Base-by-base conservation (phyloP, 2,113 vertebrate genomes). In the Gambusia affinis region DNA sequence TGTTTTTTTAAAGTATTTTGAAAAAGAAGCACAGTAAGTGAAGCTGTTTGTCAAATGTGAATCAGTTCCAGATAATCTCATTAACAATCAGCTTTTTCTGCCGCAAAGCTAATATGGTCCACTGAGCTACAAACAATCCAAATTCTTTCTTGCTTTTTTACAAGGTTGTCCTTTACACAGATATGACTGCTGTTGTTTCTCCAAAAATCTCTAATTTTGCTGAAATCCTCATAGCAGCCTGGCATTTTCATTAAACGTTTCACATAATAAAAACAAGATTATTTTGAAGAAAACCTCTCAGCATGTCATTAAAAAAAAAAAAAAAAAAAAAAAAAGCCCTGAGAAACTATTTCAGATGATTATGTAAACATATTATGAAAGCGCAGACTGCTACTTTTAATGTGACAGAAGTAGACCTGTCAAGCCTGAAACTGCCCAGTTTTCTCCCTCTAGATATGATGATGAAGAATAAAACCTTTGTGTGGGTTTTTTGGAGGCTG, bases 241-340 rank as follows among this genome's bases (percentile, higher is more conserved):
- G 70, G 63, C 60, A 61, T 73, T 84, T 82, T 60, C 19, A 78
- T 51, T 61, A 60, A 73, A 68, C 12, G 14, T 47, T 65, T 47
- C 37, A 19, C 24, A 27, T 39, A 65, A 28, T 19, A 64, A 54
- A 12, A 61, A 22, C 29, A 35, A 64, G 60, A 57, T 1, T 37
- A 64, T 37, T 4, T 70, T 62, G 17, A 54, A 1, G 2, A 68
- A 42, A n/a, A 63, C 60, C 68, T 60, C 44, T 64, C 57, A 0
- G 37, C 65, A 51, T 81, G 86, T 88, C 30, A 83, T 81, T 73
- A 75, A 30, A 24, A 62, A 31, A 10, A 30, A 29, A 65, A n/a
- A n/a, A 10, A 31, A 29, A 65, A 10, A 75, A 24, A 15, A 60
- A 31, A 10, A 30, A 29, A 65, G 12, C 65, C 29, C 17, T 78